A percentile compares a stretch with the other conserved stretches of the same genome.
Evolutionary conservation across 2,888 invertebrate species (phyloP).

Genomic region (Busseola fusca): DNA sequence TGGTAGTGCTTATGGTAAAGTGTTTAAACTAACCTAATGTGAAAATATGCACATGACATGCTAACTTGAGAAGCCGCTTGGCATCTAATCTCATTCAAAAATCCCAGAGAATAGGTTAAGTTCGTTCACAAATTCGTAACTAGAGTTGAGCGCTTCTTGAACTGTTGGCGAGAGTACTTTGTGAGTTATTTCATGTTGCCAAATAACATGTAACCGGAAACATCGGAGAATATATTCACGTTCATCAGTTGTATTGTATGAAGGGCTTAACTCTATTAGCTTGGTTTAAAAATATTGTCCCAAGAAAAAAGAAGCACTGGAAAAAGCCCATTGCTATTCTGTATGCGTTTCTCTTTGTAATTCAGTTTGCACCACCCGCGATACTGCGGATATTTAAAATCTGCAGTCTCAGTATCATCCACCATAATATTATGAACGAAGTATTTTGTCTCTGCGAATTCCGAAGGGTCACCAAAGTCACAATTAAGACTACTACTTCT

Average conservation of each 20-base stretch:
- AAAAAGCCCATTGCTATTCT: not conserved
- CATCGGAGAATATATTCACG: not conserved
- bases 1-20: constrained; percentile 69
- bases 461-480: not conserved
- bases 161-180: not conserved
- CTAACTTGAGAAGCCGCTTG: not conserved
- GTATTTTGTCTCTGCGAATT: not conserved
- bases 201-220: not conserved
- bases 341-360: not conserved
- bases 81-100: no score
- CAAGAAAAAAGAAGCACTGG: not conserved
- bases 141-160: not conserved
- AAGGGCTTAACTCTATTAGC: not conserved
- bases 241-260: not conserved
- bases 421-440: no score
- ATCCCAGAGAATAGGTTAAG: not conserved
- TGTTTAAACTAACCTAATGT: not conserved
- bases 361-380: not conserved
- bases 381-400: not conserved
- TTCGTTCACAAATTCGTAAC: not conserved
- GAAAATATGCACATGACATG: not conserved
- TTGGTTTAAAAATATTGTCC: no score
- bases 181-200: not conserved
- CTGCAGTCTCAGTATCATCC: not conserved
- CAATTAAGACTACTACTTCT: no score